A percentile compares a stretch with the other conserved stretches of the same genome.
Conservation (phyloP, 2,113 vertebrate genomes). For the Cyanoliseus patagonus region DNA sequence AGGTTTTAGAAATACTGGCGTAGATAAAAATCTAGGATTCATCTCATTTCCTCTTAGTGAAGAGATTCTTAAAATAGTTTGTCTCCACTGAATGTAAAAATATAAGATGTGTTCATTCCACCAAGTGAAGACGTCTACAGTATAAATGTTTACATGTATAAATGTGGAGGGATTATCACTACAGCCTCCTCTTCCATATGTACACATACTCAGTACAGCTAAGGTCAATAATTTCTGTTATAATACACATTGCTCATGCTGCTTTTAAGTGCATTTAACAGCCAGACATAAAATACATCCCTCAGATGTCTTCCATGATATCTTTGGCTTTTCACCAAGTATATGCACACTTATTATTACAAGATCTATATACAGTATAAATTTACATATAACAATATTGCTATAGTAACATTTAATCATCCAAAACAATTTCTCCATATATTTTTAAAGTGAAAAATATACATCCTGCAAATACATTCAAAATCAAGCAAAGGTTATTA, state of each 20-base stretch:
- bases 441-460: neutral
- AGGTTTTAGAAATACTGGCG: neutral
- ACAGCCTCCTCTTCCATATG: constrained; percentile 38
- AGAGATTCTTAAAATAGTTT: constrained; percentile 5
- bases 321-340: constrained; percentile 42
- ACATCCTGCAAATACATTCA: neutral
- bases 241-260: constrained; percentile 29
- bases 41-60: neutral
- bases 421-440: neutral
- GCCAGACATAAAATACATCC: neutral
- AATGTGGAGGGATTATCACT: constrained; percentile 21
- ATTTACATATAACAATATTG: neutral
- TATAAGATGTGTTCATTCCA: neutral
- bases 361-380: neutral
- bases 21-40: neutral
- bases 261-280: constrained; percentile 22
- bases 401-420: neutral
- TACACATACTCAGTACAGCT: neutral
- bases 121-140: neutral
- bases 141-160: constrained; percentile 42
- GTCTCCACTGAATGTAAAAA: neutral
- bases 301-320: constrained; percentile 26
- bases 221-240: constrained; percentile 26
- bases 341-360: neutral
- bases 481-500: neutral